phyloP scores from a whole-genome alignment of 2,888 invertebrate genomes.

The Formica aserva region DNA sequence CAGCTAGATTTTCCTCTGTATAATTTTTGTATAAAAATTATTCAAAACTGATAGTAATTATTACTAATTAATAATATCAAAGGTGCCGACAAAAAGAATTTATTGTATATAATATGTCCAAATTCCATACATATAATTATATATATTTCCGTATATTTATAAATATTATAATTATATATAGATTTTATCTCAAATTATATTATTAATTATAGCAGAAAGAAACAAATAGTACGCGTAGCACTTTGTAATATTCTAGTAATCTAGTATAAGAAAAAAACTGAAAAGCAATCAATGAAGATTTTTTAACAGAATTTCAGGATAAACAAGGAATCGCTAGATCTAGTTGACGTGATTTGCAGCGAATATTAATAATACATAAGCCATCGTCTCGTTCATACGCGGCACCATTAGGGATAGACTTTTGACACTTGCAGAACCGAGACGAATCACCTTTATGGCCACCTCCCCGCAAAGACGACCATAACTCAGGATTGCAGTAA shows the following conservation, averaged over 20 bases:
- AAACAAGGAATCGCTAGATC: background rate
- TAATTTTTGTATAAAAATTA: background rate
- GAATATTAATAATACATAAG: slow-evolving; percentile 81
- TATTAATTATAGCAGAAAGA: too few species aligned
- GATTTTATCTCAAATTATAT: too few species aligned
- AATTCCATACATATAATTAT: too few species aligned
- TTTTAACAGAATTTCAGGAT: background rate
- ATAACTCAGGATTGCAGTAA: slow-evolving; percentile 79
- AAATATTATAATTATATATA: too few species aligned
- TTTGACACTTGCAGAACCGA: slow-evolving; percentile 85
- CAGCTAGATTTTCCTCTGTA: background rate
- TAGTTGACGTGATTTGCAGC: background rate
- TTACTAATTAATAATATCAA: too few species aligned
- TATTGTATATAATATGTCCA: too few species aligned
- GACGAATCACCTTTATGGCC: slow-evolving; percentile 84
- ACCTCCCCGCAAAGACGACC: slow-evolving; percentile 76
- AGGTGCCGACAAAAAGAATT: too few species aligned
- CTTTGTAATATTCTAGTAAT: too few species aligned
- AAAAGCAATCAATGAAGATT: background rate
- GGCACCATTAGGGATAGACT: slow-evolving; percentile 80
- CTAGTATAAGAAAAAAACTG: background rate
- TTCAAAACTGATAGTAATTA: background rate
- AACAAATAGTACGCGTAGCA: too few species aligned
- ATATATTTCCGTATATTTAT: too few species aligned
- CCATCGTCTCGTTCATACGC: slow-evolving; percentile 71